Percentiles rank a stretch among this genome's conserved stretches.
phyloP scores from a whole-genome alignment of 37 sponge, comb jelly and placozoan species.

The Mnemiopsis leidyi region DNA sequence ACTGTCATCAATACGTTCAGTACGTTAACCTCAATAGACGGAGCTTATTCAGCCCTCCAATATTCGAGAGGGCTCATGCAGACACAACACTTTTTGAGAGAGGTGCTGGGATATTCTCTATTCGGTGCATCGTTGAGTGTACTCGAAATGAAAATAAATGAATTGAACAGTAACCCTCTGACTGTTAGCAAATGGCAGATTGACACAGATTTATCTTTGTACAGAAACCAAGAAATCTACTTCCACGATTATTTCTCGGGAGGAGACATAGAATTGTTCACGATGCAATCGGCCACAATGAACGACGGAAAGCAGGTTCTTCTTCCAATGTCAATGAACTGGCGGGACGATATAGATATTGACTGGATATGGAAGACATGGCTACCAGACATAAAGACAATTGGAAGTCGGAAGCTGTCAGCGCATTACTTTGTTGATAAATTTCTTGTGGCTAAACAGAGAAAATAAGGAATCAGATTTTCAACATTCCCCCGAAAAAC shows the following conservation, averaged over 20 bases:
- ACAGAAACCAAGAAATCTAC: not conserved
- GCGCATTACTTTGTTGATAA: too few species aligned
- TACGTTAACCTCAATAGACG: too few species aligned
- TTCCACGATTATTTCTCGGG: not conserved
- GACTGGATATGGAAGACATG: not conserved
- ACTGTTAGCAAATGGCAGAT: not conserved
- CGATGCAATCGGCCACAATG: not conserved
- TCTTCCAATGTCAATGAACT: not conserved
- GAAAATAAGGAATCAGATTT: too few species aligned
- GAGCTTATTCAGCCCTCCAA: too few species aligned
- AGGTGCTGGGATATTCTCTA: not conserved
- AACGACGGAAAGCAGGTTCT: not conserved
- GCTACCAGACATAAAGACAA: not conserved
- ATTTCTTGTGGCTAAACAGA: too few species aligned
- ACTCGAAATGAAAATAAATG: too few species aligned
- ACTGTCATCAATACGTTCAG: too few species aligned
- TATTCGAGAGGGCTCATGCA: too few species aligned
- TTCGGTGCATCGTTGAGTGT: not conserved
- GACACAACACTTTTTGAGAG: too few species aligned
- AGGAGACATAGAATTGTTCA: not conserved
- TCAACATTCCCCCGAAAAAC: too few species aligned
- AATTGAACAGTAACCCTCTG: too few species aligned
- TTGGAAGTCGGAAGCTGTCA: not conserved
- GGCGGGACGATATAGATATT: not conserved
- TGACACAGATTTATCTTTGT: not conserved